Evolutionary conservation across 2,113 vertebrate species (phyloP).

Genomic region (Paratilapia polleni): DNA sequence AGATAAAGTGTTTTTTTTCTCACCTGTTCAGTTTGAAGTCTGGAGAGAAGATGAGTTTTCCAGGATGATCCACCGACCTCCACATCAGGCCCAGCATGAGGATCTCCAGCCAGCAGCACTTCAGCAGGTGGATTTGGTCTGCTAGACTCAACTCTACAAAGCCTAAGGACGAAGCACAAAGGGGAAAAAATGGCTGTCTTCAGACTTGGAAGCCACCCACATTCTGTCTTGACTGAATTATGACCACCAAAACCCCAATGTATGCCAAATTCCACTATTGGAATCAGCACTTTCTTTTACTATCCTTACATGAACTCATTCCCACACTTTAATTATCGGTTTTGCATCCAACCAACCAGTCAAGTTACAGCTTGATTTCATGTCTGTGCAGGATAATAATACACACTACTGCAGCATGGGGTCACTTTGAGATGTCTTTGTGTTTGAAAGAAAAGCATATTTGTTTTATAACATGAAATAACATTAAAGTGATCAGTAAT

Average conservation of each 20-base stretch:
- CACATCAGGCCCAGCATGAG: conserved; percentile 98
- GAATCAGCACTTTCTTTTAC: not conserved
- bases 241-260: not conserved
- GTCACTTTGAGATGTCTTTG: not conserved
- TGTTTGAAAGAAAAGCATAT: not conserved
- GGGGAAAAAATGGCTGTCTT: not conserved
- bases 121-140: conserved; percentile 94
- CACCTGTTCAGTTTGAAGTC: conserved; percentile 95
- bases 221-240: not conserved
- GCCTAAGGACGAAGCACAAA: conserved; percentile 72
- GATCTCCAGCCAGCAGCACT: conserved; percentile 97
- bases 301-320: not conserved
- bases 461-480: not conserved
- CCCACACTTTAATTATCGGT: not conserved
- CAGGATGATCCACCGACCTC: conserved; percentile 94
- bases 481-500: not conserved
- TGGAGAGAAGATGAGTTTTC: conserved; percentile 95
- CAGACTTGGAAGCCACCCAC: not conserved
- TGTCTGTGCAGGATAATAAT: not conserved
- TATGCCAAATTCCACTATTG: not conserved
- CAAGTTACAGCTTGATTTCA: not conserved
- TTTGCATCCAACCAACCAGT: not conserved
- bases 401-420: not conserved
- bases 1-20: not conserved
- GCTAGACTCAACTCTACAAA: conserved; percentile 91